Conservation (phyloP, 1,140 invertebrate species). For the Bombus sibiricus region DNA sequence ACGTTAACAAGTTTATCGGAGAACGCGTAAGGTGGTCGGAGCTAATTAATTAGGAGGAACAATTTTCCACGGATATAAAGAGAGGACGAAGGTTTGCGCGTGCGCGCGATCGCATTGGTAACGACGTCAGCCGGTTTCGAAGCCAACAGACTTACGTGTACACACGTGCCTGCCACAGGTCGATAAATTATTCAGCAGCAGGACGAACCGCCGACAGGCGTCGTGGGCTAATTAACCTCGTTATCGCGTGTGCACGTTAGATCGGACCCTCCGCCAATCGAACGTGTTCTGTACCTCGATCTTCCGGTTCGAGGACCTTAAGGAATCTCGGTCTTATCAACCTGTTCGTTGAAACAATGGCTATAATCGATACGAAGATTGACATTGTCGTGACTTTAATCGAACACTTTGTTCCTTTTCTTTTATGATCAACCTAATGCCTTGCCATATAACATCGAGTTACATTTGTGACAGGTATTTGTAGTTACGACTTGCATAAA, state of each 20-base stretch:
- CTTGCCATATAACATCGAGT: too few species aligned
- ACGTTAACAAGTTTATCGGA: constrained; percentile 43
- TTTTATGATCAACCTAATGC: too few species aligned
- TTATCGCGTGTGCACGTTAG: constrained; percentile 52
- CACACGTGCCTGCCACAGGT: constrained; percentile 46
- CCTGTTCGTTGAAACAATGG: not conserved
- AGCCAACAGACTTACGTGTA: not conserved
- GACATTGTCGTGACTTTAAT: not conserved
- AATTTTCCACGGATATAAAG: constrained; percentile 39
- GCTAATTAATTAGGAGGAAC: constrained; percentile 42
- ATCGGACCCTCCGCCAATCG: not conserved
- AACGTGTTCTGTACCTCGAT: constrained; percentile 3
- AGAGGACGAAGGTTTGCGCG: not conserved
- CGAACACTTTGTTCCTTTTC: not conserved
- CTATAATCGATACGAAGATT: not conserved
- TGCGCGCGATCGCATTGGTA: not conserved
- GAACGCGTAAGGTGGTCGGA: constrained; percentile 21
- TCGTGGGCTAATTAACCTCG: constrained; percentile 69
- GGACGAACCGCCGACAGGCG: constrained; percentile 67
- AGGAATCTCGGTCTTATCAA: not conserved
- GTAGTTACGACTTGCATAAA: too few species aligned
- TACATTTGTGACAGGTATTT: too few species aligned
- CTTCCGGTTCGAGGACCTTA: constrained; percentile 1
- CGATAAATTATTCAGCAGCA: constrained; percentile 74
- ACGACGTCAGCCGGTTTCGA: not conserved